These are phyloP conservation scores for Aldabrachelys gigantea DNA, from an alignment of 2,113 vertebrate species.

Conservation along the genomic window DNA sequence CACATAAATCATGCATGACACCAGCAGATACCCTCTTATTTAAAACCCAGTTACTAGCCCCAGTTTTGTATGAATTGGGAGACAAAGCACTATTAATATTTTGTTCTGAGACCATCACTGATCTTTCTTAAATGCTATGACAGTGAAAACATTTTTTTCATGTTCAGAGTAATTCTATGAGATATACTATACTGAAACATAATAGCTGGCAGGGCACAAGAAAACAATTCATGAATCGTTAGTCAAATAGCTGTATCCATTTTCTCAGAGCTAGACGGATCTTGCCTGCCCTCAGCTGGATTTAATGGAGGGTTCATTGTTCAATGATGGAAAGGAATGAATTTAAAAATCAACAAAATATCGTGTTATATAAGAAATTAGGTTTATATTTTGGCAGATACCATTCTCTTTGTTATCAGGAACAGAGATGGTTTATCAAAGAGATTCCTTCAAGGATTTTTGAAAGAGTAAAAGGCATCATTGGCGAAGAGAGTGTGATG, in stretches of 20 bases:
- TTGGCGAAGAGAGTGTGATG: neutral
- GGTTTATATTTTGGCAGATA: neutral
- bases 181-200: slow-evolving; percentile 2
- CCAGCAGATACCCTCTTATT: slow-evolving; percentile 21
- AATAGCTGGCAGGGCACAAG: slow-evolving; percentile 21
- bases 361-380: slow-evolving; percentile 35
- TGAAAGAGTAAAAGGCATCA: neutral
- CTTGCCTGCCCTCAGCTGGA: slow-evolving; percentile 78
- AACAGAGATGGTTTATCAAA: neutral
- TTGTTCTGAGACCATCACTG: slow-evolving; percentile 30
- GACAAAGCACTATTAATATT: neutral
- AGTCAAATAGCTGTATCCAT: neutral
- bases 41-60: slow-evolving; percentile 18
- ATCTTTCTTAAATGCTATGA: slow-evolving; percentile 23
- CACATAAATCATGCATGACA: neutral
- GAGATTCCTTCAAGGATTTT: neutral
- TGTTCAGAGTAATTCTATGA: slow-evolving; percentile 19
- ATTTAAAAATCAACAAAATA: slow-evolving; percentile 3
- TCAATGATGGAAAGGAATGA: slow-evolving; percentile 17
- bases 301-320: slow-evolving; percentile 53
- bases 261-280: slow-evolving; percentile 52
- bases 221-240: slow-evolving; percentile 56
- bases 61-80: slow-evolving; percentile 36
- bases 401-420: neutral
- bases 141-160: neutral